phyloP scores from a whole-genome alignment of 2,113 vertebrate genomes.

The Odontesthes bonariensis region DNA sequence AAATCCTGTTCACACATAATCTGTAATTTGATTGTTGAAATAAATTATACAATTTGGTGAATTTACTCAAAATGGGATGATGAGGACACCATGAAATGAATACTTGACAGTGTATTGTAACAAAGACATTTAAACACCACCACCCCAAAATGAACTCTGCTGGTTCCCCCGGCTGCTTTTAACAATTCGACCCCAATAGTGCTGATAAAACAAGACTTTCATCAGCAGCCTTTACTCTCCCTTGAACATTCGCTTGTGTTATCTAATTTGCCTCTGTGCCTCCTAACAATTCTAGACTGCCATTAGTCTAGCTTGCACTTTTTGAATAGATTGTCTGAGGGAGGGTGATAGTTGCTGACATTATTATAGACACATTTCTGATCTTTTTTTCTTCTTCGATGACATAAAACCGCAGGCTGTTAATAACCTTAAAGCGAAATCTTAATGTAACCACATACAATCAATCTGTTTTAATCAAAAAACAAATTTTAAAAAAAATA shows the following conservation, averaged over 20 bases:
- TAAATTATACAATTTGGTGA: conserved; percentile 17
- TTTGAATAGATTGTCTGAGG: no score
- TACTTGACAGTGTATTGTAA: conserved; percentile 30
- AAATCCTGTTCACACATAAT: background rate
- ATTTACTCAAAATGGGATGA: conserved; percentile 18
- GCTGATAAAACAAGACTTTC: conserved; percentile 50
- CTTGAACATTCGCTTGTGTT: conserved; percentile 21
- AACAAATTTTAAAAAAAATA: background rate
- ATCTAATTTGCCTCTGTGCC: conserved; percentile 19
- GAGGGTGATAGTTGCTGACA: no score
- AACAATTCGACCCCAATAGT: conserved; percentile 23
- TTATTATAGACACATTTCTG: no score
- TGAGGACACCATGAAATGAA: conserved; percentile 2
- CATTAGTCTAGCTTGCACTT: no score
- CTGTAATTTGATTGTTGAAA: conserved; percentile 12
- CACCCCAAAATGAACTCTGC: conserved; percentile 23
- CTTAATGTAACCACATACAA: background rate
- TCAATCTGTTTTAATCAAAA: background rate
- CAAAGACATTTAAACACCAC: conserved; percentile 47
- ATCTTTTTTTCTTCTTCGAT: no score
- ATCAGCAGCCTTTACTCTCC: conserved; percentile 33
- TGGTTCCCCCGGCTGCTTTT: conserved; percentile 44
- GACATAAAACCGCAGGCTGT: no score
- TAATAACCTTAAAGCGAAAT: no score
- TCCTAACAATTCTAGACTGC: no score